Conservation (phyloP, 1,140 invertebrate species). For the Dendroctonus valens region DNA sequence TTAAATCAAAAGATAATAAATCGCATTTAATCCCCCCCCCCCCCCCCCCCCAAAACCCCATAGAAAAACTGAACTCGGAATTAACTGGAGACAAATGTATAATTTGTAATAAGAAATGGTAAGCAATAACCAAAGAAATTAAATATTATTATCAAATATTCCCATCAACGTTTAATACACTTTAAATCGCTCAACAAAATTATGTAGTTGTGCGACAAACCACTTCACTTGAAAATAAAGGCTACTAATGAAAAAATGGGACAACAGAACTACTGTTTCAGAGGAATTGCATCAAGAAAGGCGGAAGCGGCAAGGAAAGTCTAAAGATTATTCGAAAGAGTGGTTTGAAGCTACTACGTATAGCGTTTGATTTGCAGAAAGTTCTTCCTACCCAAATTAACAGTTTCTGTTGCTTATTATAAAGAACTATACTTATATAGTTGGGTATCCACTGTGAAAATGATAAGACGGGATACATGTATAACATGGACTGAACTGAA, state of each 20-base stretch:
- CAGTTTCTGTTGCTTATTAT: constrained; percentile 22
- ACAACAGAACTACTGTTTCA: constrained; percentile 25
- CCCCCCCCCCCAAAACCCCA: too few species aligned
- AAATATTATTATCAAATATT: constrained; percentile 22
- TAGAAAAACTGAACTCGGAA: constrained; percentile 23
- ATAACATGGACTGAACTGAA: constrained; percentile 16
- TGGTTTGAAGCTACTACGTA: neutral
- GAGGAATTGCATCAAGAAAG: constrained; percentile 12
- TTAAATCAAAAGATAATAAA: too few species aligned
- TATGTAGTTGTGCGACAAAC: constrained; percentile 15
- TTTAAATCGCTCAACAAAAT: constrained; percentile 21
- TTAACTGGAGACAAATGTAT: constrained; percentile 35
- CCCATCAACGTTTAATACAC: constrained; percentile 23
- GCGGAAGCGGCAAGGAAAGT: constrained; percentile 10
- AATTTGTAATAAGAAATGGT: constrained; percentile 32
- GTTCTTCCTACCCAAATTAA: constrained; percentile 21
- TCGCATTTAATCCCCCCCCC: too few species aligned
- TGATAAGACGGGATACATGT: constrained; percentile 14
- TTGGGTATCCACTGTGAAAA: constrained; percentile 21
- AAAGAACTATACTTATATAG: constrained; percentile 27
- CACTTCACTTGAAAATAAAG: constrained; percentile 14
- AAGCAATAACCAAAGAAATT: constrained; percentile 9
- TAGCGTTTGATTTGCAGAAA: constrained; percentile 28
- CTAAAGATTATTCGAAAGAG: too few species aligned
- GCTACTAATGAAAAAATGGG: constrained; percentile 20